Evolutionary conservation across 2,113 vertebrate species (phyloP).

Genomic region (Nyctibius bracteatus): DNA sequence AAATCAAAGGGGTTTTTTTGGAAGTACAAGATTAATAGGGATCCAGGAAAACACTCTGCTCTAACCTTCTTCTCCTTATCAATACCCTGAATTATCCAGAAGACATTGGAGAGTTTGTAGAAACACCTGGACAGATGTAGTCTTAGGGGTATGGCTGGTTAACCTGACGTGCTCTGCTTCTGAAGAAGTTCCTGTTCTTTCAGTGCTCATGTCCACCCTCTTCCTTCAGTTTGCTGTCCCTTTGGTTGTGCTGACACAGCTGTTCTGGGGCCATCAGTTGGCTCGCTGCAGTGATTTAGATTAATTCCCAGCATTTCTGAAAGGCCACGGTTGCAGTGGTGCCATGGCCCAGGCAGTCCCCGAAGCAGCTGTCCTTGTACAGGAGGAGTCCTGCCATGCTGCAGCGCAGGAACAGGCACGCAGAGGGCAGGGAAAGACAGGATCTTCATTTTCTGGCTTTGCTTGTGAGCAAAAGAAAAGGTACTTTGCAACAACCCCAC

Average conservation of each 20-base stretch:
- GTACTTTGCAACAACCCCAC: background rate
- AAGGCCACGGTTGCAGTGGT: accelerated
- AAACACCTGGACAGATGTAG: background rate
- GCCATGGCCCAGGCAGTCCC: accelerated
- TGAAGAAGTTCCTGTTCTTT: background rate
- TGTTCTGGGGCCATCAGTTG: accelerated
- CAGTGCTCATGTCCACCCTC: background rate
- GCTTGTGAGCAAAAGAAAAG: background rate
- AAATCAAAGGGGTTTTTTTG: background rate
- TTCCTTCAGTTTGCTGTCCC: background rate
- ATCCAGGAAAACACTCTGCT: background rate
- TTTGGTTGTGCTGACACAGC: background rate
- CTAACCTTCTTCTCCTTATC: background rate
- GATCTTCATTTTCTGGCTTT: background rate
- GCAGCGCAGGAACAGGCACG: background rate
- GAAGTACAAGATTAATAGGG: background rate
- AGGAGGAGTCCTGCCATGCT: background rate
- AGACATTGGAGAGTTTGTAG: background rate
- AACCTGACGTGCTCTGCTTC: accelerated
- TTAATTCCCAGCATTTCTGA: background rate
- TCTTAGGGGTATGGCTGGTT: background rate
- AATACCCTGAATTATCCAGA: background rate
- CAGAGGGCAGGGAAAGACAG: background rate
- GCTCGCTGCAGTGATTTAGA: background rate
- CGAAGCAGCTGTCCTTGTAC: background rate